Conservation (phyloP, 2,888 invertebrate genomes). For the Julus scandinavius region DNA sequence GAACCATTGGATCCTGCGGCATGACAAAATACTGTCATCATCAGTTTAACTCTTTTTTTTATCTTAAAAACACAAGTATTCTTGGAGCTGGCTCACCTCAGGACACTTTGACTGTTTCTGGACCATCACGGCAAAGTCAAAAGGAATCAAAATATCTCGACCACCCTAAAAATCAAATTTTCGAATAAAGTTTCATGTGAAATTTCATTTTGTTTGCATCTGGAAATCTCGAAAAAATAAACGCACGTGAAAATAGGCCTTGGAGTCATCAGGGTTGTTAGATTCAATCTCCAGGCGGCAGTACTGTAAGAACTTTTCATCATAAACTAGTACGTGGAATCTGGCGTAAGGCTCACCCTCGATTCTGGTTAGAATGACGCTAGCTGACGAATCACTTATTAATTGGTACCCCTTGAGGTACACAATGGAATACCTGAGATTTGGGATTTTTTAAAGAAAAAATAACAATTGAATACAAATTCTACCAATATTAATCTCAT, state of each 20-base stretch:
- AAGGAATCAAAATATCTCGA: neutral
- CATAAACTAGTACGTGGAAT: neutral
- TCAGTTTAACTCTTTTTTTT: too few relatives aligned
- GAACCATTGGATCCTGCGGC: neutral
- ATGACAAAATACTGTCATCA: neutral
- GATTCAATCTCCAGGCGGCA: neutral
- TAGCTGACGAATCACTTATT: neutral
- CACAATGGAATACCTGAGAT: neutral
- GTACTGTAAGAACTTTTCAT: neutral
- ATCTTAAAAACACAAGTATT: too few relatives aligned
- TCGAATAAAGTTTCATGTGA: too few relatives aligned
- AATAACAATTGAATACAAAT: neutral
- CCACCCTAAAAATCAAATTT: neutral
- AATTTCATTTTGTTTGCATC: too few relatives aligned
- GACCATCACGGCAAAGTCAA: neutral
- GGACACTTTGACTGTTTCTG: neutral
- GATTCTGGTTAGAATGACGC: neutral
- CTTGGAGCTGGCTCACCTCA: too few relatives aligned
- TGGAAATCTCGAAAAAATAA: neutral
- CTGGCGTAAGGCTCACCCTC: neutral
- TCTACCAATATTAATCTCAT: neutral
- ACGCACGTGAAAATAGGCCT: neutral
- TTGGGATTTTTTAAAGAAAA: neutral
- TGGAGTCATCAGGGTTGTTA: neutral
- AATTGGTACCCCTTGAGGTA: slow-evolving; percentile 15